Evolutionary conservation across 2,797 vertebrate species (phyloP), one percentile per base, ranked within the genome.

Genomic region (Tenualosa ilisha): DNA sequence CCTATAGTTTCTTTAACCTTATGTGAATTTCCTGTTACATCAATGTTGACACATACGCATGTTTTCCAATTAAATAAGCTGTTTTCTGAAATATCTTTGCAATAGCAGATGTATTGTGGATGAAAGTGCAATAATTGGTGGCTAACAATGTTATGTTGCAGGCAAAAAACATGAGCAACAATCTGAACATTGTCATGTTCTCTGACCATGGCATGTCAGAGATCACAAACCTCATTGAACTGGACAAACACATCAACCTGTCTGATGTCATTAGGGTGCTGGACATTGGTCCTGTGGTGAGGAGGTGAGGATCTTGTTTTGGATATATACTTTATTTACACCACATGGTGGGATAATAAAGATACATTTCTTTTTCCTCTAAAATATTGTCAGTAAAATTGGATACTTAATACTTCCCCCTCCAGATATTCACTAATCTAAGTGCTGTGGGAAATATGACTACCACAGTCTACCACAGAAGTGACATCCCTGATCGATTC

Each of bases 171-270:
- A 93, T 99, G 92, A 92, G 88, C 84, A 88, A 96, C 7, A 65
- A 95, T 6, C n/a, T 99, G 87, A 98, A 99, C 0, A 91, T 99
- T 83, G 83, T 99, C 81, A 86, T 99, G 22, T 99, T 99, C 92
- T 99, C 98, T 0, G 98, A 99, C 89, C 98, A 99, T 0, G 98
- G 98, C 0, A 99, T 99, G 98, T 98, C 97, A 0, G 96, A 96
- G 53, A 93, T 99, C 87, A 92, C 98, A 83, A 97, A 96, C 92
- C 94, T 99, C 83, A 98, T 99, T 3, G 97, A 99, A 87, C 91
- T 99, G 88, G 94, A 95, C 59, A 92, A 94, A 3, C 94, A 96
- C 24, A 96, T 99, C 91, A 95, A 93, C 88, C 96, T 97, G 94
- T 92, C 88, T 0, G 93, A 97, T 65, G 92, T 97, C 56, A 87